Base-by-base conservation (phyloP, 2,888 invertebrate genomes). In the Tinea trinotella region DNA sequence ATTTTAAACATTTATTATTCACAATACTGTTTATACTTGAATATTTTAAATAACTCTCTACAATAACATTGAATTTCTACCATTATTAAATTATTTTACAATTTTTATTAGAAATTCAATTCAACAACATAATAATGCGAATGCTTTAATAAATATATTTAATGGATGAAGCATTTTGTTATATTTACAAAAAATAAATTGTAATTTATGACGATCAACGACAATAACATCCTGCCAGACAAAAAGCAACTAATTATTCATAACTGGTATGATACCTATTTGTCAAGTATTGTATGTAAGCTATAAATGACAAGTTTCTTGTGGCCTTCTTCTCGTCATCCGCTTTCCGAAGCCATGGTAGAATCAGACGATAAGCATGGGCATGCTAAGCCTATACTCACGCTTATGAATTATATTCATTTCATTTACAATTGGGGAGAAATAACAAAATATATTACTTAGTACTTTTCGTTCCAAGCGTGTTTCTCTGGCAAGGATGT, bases 1-100 rank as follows among this genome's bases (percentile, higher is more conserved):
- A 35, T 35, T 40, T 40, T 40, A 40, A 15, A 7, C 9, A 24
- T 24, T 7, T 24, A 24, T 24, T 24, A 5, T 24, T 24, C 24
- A 24, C 24, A 24, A 40, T 40, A 40, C 40, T 40, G 40, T 40
- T 40, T 40, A 40, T 40, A 40, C 40, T 40, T 40, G 40, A 40
- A 13, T 40, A 15, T 40, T 40, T 40, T 40, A 12, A 7, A 40
- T 15, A 40, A 30, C 30, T n/a, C 13, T 7, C 40, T 40, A n/a
- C n/a, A n/a, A n/a, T n/a, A 40, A 40, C 40, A 6, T 40, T 40
- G 12, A 30, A 30, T 30, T 4, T 30, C 30, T 30, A 30, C 30
- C 7, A 7, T 30, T 30, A 30, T 30, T 4, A 5, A 22, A 22
- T 22, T 22, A 3, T 22, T 22, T 22, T 22, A 22, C n/a, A 22